These are phyloP conservation scores for Carcharodon carcharias DNA, from an alignment of 2,797 vertebrate genomes.

Conservation along the genomic window DNA sequence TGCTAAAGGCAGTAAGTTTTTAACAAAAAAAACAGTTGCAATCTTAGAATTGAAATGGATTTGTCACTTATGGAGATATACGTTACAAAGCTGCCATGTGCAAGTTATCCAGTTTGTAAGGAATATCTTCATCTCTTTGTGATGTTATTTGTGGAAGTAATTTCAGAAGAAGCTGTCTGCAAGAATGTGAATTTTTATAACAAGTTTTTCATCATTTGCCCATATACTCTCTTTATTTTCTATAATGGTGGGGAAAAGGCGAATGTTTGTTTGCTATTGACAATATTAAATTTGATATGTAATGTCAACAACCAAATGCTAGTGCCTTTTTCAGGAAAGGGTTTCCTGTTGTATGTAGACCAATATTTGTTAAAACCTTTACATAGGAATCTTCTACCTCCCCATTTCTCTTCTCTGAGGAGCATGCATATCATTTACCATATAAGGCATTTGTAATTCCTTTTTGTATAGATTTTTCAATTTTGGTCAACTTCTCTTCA, in stretches of 20 bases:
- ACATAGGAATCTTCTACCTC: conserved; percentile 43
- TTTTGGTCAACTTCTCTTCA: conserved; percentile 23
- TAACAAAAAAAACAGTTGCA: neutral
- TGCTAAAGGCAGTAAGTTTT: neutral
- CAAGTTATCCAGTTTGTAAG: neutral
- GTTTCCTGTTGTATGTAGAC: conserved; percentile 42
- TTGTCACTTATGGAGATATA: neutral
- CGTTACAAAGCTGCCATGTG: conserved; percentile 15
- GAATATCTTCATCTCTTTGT: conserved; percentile 12
- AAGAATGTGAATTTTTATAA: conserved; percentile 32
- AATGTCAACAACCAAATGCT: conserved; percentile 39
- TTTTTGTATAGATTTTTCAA: conserved; percentile 10
- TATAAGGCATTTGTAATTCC: neutral
- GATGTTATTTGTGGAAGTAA: neutral
- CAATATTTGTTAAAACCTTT: conserved; percentile 42
- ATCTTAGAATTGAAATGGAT: neutral
- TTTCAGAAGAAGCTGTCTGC: neutral
- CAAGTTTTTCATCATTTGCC: conserved; percentile 22
- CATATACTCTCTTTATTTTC: neutral
- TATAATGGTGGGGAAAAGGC: conserved; percentile 27
- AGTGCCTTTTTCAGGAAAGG: conserved; percentile 49
- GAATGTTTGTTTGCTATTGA: conserved; percentile 33
- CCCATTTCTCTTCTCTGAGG: conserved; percentile 37
- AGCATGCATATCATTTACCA: conserved; percentile 31
- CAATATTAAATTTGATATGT: conserved; percentile 38